Conservation (phyloP, 2,797 vertebrate genomes). For the Anableps anableps region DNA sequence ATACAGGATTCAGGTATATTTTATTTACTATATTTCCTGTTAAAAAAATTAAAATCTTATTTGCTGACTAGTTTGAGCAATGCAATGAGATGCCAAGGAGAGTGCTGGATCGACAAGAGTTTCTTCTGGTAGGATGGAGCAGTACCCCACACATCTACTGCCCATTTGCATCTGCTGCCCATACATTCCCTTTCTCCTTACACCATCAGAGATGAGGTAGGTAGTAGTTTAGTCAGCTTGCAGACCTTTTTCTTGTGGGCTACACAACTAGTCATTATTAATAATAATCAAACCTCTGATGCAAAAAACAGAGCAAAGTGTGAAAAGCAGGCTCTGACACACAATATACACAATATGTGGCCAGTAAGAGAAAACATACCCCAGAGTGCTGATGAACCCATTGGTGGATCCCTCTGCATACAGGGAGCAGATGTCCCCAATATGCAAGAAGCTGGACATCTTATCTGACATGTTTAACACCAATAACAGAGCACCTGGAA, state of each 20-base stretch:
- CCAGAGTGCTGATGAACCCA: conserved; percentile 95
- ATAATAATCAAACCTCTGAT: conserved; percentile 12
- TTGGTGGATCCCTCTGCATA: conserved; percentile 98
- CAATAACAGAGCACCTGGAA: conserved; percentile 48
- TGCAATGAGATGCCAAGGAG: not conserved
- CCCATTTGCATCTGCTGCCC: conserved; percentile 23
- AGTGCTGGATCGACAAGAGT: not conserved
- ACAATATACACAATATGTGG: conserved; percentile 5
- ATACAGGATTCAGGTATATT: not conserved
- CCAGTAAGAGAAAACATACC: conserved; percentile 59
- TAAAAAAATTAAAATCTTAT: not conserved
- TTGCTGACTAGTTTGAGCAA: not conserved
- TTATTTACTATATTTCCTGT: not conserved
- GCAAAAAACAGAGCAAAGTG: conserved; percentile 12
- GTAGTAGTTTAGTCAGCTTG: not conserved
- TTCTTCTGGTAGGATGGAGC: not conserved
- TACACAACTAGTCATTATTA: not conserved
- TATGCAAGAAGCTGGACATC: conserved; percentile 99
- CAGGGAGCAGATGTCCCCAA: conserved; percentile 98
- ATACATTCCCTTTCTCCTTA: conserved; percentile 28
- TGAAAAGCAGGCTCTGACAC: conserved; percentile 13
- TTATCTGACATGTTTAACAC: conserved; percentile 92
- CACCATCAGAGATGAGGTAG: conserved; percentile 18
- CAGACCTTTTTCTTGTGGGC: not conserved
- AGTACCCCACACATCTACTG: not conserved